Evolutionary conservation across 2,113 vertebrate species (phyloP).

Genomic region (Tauraco erythrolophus): DNA sequence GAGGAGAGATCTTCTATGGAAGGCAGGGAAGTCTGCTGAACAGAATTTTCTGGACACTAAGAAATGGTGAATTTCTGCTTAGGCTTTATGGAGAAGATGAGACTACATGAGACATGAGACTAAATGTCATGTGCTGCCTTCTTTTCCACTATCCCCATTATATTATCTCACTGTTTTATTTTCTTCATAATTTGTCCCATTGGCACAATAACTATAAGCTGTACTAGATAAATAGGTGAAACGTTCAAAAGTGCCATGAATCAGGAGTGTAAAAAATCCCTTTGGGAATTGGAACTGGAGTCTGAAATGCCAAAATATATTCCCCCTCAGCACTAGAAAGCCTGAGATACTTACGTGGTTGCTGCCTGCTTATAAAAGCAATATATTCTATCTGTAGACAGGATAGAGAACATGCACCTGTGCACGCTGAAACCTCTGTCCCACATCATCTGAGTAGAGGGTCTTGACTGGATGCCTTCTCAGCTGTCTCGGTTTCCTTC

Average conservation of each 20-base stretch:
- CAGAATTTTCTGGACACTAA: neutral
- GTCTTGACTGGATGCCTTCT: accelerated
- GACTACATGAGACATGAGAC: neutral
- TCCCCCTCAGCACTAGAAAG: neutral
- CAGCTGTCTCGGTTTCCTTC: neutral
- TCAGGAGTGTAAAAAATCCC: neutral
- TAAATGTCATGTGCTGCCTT: neutral
- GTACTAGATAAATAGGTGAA: neutral
- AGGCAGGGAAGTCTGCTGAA: neutral
- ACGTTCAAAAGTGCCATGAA: neutral
- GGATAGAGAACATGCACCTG: too few species aligned
- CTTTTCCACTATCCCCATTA: neutral
- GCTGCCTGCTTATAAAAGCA: neutral
- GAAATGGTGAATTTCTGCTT: neutral
- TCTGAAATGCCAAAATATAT: neutral
- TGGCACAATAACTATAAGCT: neutral
- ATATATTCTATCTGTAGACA: neutral
- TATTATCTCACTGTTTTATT: neutral
- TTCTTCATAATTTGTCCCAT: neutral
- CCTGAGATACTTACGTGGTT: accelerated
- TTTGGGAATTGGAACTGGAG: neutral
- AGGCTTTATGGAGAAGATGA: neutral
- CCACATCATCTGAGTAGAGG: too few species aligned
- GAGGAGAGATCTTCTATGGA: neutral
- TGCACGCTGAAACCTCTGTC: neutral